Percentiles rank a stretch among this genome's conserved stretches.
Evolutionary conservation across 2,113 vertebrate species (phyloP).

Genomic region (Rhabdornis inornatus): DNA sequence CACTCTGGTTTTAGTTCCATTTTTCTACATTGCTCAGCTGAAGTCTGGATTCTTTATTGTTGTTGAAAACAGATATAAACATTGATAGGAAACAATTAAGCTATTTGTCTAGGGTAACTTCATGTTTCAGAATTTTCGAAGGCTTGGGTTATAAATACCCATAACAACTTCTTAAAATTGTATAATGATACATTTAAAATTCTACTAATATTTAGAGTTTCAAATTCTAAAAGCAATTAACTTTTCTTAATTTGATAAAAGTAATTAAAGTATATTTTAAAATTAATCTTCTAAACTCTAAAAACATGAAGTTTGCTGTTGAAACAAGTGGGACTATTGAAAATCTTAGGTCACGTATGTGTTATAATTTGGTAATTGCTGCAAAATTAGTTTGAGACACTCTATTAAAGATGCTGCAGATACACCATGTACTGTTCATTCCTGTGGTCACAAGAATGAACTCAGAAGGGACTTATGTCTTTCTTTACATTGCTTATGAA

Average conservation of each 20-base stretch:
- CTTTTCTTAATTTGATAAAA: neutral
- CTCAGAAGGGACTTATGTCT: neutral
- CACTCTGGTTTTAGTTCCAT: neutral
- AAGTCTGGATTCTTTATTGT: neutral
- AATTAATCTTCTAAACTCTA: neutral
- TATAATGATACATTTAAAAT: neutral
- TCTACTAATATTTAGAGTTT: neutral
- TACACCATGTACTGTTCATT: neutral
- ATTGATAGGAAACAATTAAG: neutral
- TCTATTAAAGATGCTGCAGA: neutral
- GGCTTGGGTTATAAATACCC: neutral
- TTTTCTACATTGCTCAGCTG: neutral
- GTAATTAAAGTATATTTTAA: neutral
- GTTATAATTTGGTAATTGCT: neutral
- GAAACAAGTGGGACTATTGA: neutral
- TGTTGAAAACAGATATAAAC: neutral
- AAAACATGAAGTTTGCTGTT: neutral
- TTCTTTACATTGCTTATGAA: neutral
- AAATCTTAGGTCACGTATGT: neutral
- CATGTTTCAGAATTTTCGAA: neutral
- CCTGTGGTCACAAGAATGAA: neutral
- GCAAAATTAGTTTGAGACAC: neutral
- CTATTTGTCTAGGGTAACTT: neutral
- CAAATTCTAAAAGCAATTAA: neutral
- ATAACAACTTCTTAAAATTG: neutral